Evolutionary conservation across 2,113 vertebrate genomes (phyloP).

Genomic region (Ceyx cyanopectus): DNA sequence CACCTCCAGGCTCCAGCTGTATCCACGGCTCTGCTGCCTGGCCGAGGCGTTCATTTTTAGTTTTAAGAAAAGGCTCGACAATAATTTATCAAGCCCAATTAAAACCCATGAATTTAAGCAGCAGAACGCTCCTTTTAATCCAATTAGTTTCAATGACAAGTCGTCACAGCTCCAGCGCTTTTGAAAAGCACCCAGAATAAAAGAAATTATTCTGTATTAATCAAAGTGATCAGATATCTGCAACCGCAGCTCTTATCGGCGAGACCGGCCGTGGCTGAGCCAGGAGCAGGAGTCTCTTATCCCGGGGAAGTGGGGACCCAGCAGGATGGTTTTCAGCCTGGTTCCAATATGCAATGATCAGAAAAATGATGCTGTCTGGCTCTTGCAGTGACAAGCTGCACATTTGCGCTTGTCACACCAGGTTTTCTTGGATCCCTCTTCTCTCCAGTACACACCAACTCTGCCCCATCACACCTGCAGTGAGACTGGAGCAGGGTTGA

Average conservation of each 20-base stretch:
- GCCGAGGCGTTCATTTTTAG: neutral
- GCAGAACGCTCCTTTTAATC: conserved; percentile 31
- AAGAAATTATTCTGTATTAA: neutral
- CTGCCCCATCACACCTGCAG: neutral
- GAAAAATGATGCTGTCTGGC: neutral
- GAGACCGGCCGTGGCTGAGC: neutral
- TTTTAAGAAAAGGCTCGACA: neutral
- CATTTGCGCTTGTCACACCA: neutral
- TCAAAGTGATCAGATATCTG: conserved; percentile 2
- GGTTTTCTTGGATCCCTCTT: neutral
- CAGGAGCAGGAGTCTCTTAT: neutral
- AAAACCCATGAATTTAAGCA: neutral
- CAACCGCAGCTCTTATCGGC: neutral
- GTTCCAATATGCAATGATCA: neutral
- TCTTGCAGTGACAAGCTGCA: neutral
- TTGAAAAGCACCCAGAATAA: neutral
- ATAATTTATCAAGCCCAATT: conserved; percentile 28
- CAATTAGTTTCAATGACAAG: conserved; percentile 40
- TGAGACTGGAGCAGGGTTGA: neutral
- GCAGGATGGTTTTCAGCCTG: neutral
- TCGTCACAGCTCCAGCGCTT: neutral
- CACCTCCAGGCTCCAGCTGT: neutral
- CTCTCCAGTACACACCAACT: neutral
- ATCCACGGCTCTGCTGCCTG: neutral
- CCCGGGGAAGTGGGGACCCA: neutral